Conservation (phyloP, 1,140 invertebrate genomes). For the Holcopasites calliopsidis region DNA sequence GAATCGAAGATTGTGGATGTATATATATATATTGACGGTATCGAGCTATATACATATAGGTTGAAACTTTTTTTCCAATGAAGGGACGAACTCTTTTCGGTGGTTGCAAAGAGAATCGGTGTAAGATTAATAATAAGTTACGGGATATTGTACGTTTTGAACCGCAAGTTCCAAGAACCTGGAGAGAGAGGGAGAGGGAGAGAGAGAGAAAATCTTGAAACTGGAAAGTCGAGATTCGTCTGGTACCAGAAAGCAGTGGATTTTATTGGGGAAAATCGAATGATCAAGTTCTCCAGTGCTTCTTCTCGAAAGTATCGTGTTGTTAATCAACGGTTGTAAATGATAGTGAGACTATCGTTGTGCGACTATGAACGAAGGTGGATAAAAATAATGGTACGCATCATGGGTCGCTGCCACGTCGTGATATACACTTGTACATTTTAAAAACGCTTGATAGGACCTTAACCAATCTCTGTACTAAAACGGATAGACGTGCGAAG, state of each 20-base stretch:
- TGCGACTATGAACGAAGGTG: constrained; percentile 6
- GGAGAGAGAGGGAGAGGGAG: too few relatives aligned
- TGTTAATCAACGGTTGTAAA: constrained; percentile 32
- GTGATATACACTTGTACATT: constrained; percentile 47
- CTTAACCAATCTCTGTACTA: constrained; percentile 47
- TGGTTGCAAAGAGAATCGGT: neutral
- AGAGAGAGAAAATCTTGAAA: neutral
- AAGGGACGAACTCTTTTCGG: constrained; percentile 12
- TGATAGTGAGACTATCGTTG: neutral
- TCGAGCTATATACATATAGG: neutral
- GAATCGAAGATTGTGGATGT: constrained; percentile 3
- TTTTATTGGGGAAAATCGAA: constrained; percentile 29
- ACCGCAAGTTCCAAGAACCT: neutral
- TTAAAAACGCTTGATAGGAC: constrained; percentile 65
- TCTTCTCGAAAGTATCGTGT: neutral
- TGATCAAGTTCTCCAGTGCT: neutral
- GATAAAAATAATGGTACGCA: constrained; percentile 13
- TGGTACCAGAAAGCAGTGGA: neutral
- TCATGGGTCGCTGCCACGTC: constrained; percentile 18
- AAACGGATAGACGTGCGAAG: neutral
- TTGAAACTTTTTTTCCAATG: neutral
- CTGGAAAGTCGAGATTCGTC: neutral
- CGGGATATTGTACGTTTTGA: neutral
- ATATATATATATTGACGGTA: neutral
- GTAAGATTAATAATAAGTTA: neutral